phyloP scores from a whole-genome alignment of 2,888 invertebrate genomes.

The Standfussiana lucernea region DNA sequence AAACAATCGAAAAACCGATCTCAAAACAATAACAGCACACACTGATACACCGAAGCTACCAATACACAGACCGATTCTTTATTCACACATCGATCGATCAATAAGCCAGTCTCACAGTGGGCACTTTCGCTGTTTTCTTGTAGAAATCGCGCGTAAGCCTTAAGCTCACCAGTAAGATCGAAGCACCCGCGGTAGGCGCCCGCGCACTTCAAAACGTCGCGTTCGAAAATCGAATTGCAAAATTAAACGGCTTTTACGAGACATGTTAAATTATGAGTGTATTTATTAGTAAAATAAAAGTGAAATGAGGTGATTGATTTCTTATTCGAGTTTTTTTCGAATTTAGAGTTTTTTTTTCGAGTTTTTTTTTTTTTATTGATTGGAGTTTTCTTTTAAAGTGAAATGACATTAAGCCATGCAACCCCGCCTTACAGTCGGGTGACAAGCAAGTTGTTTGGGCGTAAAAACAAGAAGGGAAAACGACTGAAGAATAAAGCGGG shows the following conservation, averaged over 20 bases:
- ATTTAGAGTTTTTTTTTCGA: slow-evolving; percentile 34
- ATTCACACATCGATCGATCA: slow-evolving; percentile 46
- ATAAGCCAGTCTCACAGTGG: slow-evolving; percentile 59
- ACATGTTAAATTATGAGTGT: slow-evolving; percentile 52
- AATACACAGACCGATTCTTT: slow-evolving; percentile 24
- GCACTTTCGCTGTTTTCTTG: slow-evolving; percentile 86
- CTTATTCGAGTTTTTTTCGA: slow-evolving; percentile 32
- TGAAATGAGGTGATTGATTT: slow-evolving; percentile 64
- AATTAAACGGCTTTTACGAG: slow-evolving; percentile 37
- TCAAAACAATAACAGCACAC: slow-evolving; percentile 46
- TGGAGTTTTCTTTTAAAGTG: slow-evolving; percentile 42
- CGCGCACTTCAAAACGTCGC: slow-evolving; percentile 71
- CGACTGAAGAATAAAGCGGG: slow-evolving; percentile 82
- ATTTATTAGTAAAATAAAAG: slow-evolving; percentile 42
- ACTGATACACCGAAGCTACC: slow-evolving; percentile 18
- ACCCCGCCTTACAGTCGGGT: slow-evolving; percentile 82
- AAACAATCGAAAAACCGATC: slow-evolving; percentile 10
- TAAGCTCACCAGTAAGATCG: slow-evolving; percentile 82
- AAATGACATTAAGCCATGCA: slow-evolving; percentile 83
- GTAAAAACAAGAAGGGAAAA: slow-evolving; percentile 86
- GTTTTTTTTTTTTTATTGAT: slow-evolving; percentile 45
- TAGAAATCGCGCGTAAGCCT: slow-evolving; percentile 78
- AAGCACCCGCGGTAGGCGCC: slow-evolving; percentile 72
- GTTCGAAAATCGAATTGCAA: slow-evolving; percentile 33
- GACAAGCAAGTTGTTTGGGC: slow-evolving; percentile 84